Evolutionary conservation across 2,797 vertebrate species (phyloP), one percentile per base, ranked within the genome.

Genomic region (Sciurus carolinensis): DNA sequence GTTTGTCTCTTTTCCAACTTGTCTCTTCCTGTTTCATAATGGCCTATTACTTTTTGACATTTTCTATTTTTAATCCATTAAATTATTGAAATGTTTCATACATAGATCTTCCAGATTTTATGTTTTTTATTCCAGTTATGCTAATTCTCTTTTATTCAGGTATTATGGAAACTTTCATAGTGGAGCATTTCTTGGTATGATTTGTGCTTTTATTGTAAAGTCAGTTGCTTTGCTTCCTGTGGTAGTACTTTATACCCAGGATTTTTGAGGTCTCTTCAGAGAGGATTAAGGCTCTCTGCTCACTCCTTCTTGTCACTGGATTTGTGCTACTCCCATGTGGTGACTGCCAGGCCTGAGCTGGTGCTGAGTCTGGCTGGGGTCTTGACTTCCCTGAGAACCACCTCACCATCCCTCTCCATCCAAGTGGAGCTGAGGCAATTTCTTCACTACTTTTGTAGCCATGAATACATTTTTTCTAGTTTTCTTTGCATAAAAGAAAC

Each of bases 1-100:
- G 4, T 64, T 69, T 69, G 3, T 79, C 18, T 94, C 2, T 94
- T 94, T 94, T 89, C 42, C 73, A 90, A 50, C 81, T 72, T 91
- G 26, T 26, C 20, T 80, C 7, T 64, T 96, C 50, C 69, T 86
- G 10, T 64, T 85, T 95, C 28, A 62, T 69, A 77, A 59, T 73
- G 11, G 72, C 22, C 50, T 77, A 14, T 86, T 66, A 66, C 28
- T 79, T 86, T 81, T n/a, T 66, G 36, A 39, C 50, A 57, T 72
- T 39, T 88, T 66, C 8, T 81, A 52, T 90, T 83, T 57, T 83
- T 67, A 57, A 30, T 67, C 28, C 4, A 18, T 59, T 80, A 66
- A 39, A 39, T 82, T 82, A 39, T 36, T 91, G 1, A 50, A 47
- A 14, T 77, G 13, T 44, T 15, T 50, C 24, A 30, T 39, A 62